Conservation (phyloP, 2,888 invertebrate genomes). For the Amphiduros pacificus region DNA sequence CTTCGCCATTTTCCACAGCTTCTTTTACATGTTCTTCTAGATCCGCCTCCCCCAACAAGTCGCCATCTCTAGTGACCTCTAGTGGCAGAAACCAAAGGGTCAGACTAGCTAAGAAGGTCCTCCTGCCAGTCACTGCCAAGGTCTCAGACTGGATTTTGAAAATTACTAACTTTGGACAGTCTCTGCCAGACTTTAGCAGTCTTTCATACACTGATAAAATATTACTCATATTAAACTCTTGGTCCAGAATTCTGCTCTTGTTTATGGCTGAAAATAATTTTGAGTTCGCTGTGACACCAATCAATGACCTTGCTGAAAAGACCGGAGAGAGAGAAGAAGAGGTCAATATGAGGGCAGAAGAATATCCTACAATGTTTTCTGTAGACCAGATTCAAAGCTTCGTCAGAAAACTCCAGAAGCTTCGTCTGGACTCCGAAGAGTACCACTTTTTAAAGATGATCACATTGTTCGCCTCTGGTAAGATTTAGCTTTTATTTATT, state of each 20-base stretch:
- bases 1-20: neutral
- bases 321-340: neutral
- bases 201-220: conserved; percentile 50
- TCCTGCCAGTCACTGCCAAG: conserved; percentile 51
- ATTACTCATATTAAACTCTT: conserved; percentile 48
- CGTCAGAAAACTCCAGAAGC: conserved; percentile 51
- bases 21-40: neutral
- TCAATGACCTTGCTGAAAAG: neutral
- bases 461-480: conserved; percentile 54
- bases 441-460: conserved; percentile 49
- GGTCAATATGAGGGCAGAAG: neutral
- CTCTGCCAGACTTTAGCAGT: conserved; percentile 48
- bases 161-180: conserved; percentile 49
- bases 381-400: conserved; percentile 52
- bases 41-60: no score
- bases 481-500: no score
- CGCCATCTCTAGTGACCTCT: no score
- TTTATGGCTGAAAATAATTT: conserved; percentile 57
- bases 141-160: conserved; percentile 55
- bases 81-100: conserved; percentile 38
- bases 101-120: conserved; percentile 56
- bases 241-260: conserved; percentile 51
- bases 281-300: conserved; percentile 53
- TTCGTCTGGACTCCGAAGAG: conserved; percentile 50
- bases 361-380: conserved; percentile 48